These are phyloP conservation scores for Etheostoma nigrum DNA, from an alignment of 2,797 vertebrate species.

Conservation along the genomic window DNA sequence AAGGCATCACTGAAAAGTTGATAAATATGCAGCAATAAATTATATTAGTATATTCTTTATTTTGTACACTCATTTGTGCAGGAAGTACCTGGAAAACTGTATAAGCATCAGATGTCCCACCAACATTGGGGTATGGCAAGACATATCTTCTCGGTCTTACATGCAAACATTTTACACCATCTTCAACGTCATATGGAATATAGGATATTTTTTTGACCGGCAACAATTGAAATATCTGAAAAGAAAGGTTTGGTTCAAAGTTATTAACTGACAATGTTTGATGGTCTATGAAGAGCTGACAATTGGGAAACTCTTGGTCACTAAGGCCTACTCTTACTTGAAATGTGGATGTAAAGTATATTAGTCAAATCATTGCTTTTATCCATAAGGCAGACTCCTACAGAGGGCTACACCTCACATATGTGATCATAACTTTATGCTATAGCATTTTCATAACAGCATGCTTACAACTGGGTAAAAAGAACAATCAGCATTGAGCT, in stretches of 20 bases:
- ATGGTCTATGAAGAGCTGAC: background rate
- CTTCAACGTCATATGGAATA: constrained; percentile 43
- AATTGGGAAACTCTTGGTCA: too few species aligned
- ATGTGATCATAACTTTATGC: too few species aligned
- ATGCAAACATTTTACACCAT: constrained; percentile 45
- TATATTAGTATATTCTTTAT: rapidly evolving
- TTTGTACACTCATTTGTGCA: too few species aligned
- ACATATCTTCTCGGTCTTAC: constrained; percentile 56
- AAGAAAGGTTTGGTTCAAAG: background rate
- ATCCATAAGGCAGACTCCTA: too few species aligned
- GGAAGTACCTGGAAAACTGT: constrained; percentile 63
- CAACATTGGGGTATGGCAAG: background rate
- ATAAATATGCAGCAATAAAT: background rate
- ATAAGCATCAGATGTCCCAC: constrained; percentile 11
- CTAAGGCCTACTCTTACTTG: too few species aligned
- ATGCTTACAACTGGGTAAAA: too few species aligned
- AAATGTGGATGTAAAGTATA: too few species aligned
- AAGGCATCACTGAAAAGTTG: background rate
- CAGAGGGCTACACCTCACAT: too few species aligned
- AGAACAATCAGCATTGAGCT: background rate
- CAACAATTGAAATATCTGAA: constrained; percentile 72
- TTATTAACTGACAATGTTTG: too few species aligned
- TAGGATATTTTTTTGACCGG: constrained; percentile 13
- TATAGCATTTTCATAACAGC: too few species aligned
- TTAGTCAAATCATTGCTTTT: too few species aligned